A percentile compares a stretch with the other conserved stretches of the same genome.
Evolutionary conservation across 1,140 invertebrate species (phyloP).

Genomic region (Macrotrachela quadricornifera): DNA sequence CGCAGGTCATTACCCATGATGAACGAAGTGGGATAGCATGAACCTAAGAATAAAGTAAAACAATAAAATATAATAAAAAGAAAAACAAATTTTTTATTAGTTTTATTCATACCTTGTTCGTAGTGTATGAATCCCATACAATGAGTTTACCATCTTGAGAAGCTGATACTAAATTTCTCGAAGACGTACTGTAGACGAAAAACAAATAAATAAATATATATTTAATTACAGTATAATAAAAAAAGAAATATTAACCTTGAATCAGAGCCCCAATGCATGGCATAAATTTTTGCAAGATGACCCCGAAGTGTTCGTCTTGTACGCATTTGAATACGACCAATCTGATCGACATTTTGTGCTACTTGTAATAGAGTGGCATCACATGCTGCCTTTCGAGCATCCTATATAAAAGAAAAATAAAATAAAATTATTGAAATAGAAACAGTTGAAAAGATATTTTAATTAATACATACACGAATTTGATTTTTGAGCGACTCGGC

Average conservation of each 20-base stretch:
- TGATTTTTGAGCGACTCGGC: slow-evolving; percentile 97
- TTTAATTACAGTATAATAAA: neutral
- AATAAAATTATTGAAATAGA: neutral
- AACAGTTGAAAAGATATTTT: neutral
- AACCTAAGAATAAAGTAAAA: slow-evolving; percentile 77
- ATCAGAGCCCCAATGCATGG: slow-evolving; percentile 96
- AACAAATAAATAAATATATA: neutral
- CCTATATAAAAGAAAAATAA: slow-evolving; percentile 40
- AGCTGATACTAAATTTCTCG: slow-evolving; percentile 77
- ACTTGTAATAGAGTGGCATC: slow-evolving; percentile 81
- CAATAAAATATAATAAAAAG: slow-evolving; percentile 58
- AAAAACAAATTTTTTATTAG: no score
- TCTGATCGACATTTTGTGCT: slow-evolving; percentile 71
- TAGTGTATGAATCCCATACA: slow-evolving; percentile 31
- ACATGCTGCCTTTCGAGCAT: slow-evolving; percentile 85
- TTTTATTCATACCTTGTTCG: no score
- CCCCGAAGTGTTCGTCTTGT: slow-evolving; percentile 78
- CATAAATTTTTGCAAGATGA: slow-evolving; percentile 94
- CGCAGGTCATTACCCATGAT: slow-evolving; percentile 98
- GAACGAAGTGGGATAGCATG: slow-evolving; percentile 89
- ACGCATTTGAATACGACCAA: slow-evolving; percentile 91
- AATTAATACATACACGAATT: slow-evolving; percentile 51
- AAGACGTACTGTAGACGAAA: slow-evolving; percentile 13
- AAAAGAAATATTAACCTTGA: slow-evolving; percentile 39
- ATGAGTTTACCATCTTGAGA: slow-evolving; percentile 85